A percentile compares a stretch with the other conserved stretches of the same genome.
Evolutionary conservation across 2,113 vertebrate genomes (phyloP).

Genomic region (Muntiacus muntjak): DNA sequence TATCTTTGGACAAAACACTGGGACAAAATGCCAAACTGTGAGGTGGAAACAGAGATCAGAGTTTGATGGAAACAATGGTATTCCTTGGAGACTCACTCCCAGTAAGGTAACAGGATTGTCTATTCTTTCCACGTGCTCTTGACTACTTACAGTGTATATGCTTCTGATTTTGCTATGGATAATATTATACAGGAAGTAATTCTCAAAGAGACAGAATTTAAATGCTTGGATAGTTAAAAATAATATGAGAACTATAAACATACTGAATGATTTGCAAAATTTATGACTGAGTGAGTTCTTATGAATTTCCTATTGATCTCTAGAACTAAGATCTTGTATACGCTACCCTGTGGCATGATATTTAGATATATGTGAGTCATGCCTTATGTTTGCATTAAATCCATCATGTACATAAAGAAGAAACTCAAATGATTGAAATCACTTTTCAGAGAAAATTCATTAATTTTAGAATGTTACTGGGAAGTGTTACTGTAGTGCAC

Average conservation of each 20-base stretch:
- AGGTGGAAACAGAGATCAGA: not conserved
- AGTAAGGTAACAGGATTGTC: not conserved
- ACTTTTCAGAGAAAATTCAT: not conserved
- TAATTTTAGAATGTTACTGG: not conserved
- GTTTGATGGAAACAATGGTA: not conserved
- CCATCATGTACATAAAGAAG: not conserved
- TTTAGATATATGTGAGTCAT: not conserved
- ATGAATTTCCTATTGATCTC: not conserved
- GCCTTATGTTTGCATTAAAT: not conserved
- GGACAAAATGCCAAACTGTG: not conserved
- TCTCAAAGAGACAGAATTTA: not conserved
- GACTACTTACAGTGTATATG: not conserved
- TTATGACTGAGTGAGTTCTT: not conserved
- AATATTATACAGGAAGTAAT: not conserved
- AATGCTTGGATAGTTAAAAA: not conserved
- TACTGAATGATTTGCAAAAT: not conserved
- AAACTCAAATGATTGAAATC: not conserved
- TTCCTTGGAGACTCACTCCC: not conserved
- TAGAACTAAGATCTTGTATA: not conserved
- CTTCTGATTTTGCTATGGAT: not conserved
- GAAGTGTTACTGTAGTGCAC: not conserved
- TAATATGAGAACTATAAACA: not conserved
- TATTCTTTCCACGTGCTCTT: not conserved
- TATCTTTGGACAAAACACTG: not conserved
- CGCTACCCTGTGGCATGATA: not conserved